Conservation (phyloP, 2,113 vertebrate genomes). For the Stercorarius parasiticus region DNA sequence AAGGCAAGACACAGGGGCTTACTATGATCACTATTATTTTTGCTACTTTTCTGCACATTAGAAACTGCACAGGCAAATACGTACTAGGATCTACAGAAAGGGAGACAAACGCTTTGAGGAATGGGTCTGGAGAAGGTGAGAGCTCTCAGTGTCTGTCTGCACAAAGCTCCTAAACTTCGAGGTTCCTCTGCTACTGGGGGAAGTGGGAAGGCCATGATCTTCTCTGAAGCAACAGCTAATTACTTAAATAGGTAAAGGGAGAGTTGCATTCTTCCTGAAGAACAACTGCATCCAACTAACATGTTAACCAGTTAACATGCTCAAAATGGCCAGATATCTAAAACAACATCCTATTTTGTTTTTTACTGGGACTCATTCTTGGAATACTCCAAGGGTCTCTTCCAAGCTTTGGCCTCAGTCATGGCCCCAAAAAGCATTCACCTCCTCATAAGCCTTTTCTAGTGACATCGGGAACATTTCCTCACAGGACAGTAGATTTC, state of each 20-base stretch:
- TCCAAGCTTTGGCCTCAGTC: neutral
- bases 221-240: neutral
- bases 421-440: neutral
- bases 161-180: neutral
- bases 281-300: neutral
- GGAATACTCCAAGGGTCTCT: neutral
- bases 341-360: neutral
- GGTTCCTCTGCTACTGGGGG: neutral
- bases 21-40: neutral
- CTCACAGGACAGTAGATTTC: neutral
- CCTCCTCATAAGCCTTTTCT: neutral
- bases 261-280: neutral
- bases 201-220: neutral
- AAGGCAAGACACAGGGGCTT: neutral
- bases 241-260: neutral
- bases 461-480: neutral
- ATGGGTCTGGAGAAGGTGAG: neutral
- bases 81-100: neutral
- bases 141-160: neutral
- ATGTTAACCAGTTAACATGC: accelerated
- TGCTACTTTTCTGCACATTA: neutral
- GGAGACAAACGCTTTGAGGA: neutral
- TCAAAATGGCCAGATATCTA: neutral
- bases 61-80: neutral
- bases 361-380: neutral